phyloP scores from a whole-genome alignment of 2,797 vertebrate species.

The Bryconaethiops microstoma region DNA sequence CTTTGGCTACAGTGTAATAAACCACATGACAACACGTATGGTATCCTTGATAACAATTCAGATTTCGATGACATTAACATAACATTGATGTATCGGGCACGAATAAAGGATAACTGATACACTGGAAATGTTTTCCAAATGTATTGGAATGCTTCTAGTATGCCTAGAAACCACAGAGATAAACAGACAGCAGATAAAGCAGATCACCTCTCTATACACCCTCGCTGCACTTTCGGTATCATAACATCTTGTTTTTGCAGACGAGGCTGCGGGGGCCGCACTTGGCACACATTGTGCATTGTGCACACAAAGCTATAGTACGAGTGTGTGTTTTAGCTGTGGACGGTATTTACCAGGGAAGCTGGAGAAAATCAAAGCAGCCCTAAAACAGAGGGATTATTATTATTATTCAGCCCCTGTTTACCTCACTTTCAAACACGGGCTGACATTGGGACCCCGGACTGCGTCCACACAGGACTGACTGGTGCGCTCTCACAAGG shows the following conservation, averaged over 20 bases:
- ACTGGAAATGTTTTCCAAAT: constrained; percentile 4
- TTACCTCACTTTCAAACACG: constrained; percentile 67
- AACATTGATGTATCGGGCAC: neutral
- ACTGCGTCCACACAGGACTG: constrained; percentile 63
- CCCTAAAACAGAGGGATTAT: constrained; percentile 61
- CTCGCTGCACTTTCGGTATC: neutral
- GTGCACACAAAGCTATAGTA: neutral
- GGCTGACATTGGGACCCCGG: constrained; percentile 72
- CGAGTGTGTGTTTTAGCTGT: neutral
- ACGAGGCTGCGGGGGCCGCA: neutral
- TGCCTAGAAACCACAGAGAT: neutral
- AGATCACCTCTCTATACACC: neutral
- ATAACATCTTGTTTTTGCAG: neutral
- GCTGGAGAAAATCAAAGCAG: constrained; percentile 32
- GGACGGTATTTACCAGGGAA: constrained; percentile 25
- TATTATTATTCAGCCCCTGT: constrained; percentile 67
- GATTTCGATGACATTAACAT: constrained; percentile 6
- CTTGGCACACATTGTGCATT: constrained; percentile 6
- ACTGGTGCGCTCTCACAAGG: constrained; percentile 62
- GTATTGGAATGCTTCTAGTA: neutral
- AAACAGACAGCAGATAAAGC: neutral
- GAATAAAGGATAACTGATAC: neutral
- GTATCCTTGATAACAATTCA: neutral
- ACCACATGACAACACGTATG: neutral
- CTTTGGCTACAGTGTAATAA: constrained; percentile 25